Evolutionary conservation across 2,888 invertebrate species (phyloP).

Genomic region (Metellina segmentata): DNA sequence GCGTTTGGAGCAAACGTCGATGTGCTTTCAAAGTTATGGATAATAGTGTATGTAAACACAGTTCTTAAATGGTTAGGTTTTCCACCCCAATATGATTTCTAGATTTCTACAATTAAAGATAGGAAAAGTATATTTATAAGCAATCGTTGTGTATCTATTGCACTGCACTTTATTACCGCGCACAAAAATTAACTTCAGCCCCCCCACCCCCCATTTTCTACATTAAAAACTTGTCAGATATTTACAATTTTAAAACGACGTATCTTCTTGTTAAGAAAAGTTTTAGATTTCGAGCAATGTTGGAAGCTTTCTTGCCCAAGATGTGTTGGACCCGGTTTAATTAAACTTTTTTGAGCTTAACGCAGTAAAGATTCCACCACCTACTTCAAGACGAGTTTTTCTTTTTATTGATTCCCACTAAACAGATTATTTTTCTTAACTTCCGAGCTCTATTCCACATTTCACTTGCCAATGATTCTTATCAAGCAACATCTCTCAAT

Average conservation of each 20-base stretch:
- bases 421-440: neutral
- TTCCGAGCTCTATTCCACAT: neutral
- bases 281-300: constrained; percentile 42
- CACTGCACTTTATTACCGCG: neutral
- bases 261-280: constrained; percentile 21
- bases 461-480: constrained; percentile 1
- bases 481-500: neutral
- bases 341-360: constrained; percentile 47
- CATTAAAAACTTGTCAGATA: constrained; percentile 42
- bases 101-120: too few species aligned
- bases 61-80: too few species aligned
- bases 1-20: too few species aligned
- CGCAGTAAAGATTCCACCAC: constrained; percentile 20
- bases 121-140: neutral
- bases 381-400: constrained; percentile 2
- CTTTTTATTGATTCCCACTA: constrained; percentile 13
- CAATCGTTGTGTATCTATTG: neutral
- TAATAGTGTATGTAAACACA: too few species aligned
- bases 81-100: too few species aligned
- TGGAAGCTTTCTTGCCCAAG: neutral
- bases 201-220: too few species aligned
- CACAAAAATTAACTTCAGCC: constrained; percentile 19
- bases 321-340: constrained; percentile 63
- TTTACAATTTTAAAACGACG: constrained; percentile 40
- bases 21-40: too few species aligned